phyloP scores from a whole-genome alignment of 1,140 invertebrate genomes.

The Caenorhabditis latens region DNA sequence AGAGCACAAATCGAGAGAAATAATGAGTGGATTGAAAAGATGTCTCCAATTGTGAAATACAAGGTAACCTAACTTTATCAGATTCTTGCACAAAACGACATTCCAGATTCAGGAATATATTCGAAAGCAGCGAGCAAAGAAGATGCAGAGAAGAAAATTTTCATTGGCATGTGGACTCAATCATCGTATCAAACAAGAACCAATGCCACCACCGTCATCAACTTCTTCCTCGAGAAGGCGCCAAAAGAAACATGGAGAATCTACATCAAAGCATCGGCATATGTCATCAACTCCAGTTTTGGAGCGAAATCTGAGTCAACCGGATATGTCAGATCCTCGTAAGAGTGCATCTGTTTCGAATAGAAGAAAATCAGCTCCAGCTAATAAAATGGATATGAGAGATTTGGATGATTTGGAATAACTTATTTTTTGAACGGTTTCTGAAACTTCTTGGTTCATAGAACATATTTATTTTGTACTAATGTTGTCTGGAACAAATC shows the following conservation, averaged over 20 bases:
- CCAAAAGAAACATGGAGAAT: conserved; percentile 7
- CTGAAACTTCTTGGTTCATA: neutral
- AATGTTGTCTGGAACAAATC: conserved; percentile 22
- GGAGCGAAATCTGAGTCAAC: conserved; percentile 1
- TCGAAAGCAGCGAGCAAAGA: conserved; percentile 31
- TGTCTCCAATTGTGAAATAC: conserved; percentile 36
- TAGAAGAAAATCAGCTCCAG: conserved; percentile 15
- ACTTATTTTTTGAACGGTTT: neutral
- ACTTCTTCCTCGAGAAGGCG: conserved; percentile 1
- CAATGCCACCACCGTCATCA: neutral
- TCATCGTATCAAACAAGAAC: neutral
- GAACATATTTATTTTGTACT: neutral
- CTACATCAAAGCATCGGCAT: neutral
- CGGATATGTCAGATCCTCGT: conserved; percentile 1
- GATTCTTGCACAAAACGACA: neutral
- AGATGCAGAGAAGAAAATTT: conserved; percentile 48
- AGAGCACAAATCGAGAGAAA: conserved; percentile 40
- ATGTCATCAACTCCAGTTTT: conserved; percentile 1
- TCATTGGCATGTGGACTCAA: conserved; percentile 34
- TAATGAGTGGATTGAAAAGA: conserved; percentile 43
- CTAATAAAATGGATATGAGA: conserved; percentile 27
- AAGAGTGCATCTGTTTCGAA: neutral
- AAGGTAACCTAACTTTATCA: conserved; percentile 3
- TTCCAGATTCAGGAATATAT: conserved; percentile 55
- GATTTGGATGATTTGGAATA: conserved; percentile 44